Evolutionary conservation across 1,140 invertebrate species (phyloP).

Genomic region (Oscheius sp.): DNA sequence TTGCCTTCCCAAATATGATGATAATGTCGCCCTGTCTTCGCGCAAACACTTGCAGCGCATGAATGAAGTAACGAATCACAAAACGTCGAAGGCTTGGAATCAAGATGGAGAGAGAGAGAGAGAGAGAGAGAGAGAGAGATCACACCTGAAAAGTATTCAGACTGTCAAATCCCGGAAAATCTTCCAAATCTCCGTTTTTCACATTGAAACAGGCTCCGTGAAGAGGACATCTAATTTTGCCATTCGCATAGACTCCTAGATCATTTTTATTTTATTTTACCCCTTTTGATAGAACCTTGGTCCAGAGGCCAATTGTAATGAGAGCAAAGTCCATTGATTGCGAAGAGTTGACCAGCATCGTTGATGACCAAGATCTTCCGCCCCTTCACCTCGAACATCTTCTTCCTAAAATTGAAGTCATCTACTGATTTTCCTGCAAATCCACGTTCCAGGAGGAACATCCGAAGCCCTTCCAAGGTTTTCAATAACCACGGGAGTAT

Average conservation of each 20-base stretch:
- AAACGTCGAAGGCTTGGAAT: constrained; percentile 77
- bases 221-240: constrained; percentile 84
- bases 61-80: constrained; percentile 59
- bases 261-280: background rate
- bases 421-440: background rate
- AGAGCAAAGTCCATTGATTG: constrained; percentile 72
- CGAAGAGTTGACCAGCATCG: constrained; percentile 30
- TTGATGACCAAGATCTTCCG: constrained; percentile 34
- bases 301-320: constrained; percentile 76
- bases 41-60: no score
- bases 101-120: no score
- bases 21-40: no score
- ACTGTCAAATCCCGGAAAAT: constrained; percentile 83
- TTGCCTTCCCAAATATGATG: no score
- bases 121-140: background rate
- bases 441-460: constrained; percentile 15
- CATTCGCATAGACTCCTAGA: constrained; percentile 72
- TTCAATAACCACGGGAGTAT: constrained; percentile 18
- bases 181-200: constrained; percentile 85
- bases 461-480: constrained; percentile 3
- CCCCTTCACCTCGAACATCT: constrained; percentile 11
- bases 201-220: constrained; percentile 92
- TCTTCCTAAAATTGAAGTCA: constrained; percentile 15
- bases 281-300: background rate
- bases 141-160: constrained; percentile 75